A percentile compares a stretch with the other conserved stretches of the same genome.
These are phyloP conservation scores for Tamias sibiricus DNA, from an alignment of 2,113 vertebrate species.

Conservation along the genomic window DNA sequence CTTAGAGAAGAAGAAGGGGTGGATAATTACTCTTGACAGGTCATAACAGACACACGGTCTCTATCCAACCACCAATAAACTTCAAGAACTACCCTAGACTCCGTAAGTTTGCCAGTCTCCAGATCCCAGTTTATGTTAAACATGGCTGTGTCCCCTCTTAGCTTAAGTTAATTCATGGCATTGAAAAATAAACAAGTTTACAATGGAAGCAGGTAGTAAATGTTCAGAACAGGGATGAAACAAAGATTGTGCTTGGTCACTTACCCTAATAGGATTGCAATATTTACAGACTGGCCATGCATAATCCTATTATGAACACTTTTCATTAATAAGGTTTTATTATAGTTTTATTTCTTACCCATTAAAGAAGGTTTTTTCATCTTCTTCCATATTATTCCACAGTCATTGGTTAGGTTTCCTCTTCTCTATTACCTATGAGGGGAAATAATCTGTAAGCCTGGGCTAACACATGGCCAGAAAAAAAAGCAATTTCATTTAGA, in stretches of 20 bases:
- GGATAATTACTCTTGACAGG: background rate
- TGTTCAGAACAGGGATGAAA: background rate
- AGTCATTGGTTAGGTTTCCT: conserved; percentile 49
- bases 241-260: background rate
- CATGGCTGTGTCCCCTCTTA: background rate
- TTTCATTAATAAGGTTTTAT: conserved; percentile 29
- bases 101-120: background rate
- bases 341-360: conserved; percentile 59
- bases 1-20: background rate
- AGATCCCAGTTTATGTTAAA: background rate
- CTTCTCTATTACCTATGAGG: conserved; percentile 39
- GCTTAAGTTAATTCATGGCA: conserved; percentile 14
- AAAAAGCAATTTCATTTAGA: conserved; percentile 26
- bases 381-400: conserved; percentile 60
- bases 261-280: background rate
- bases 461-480: background rate
- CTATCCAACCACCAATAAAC: background rate
- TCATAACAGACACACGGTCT: background rate
- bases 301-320: background rate
- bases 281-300: background rate
- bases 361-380: conserved; percentile 67
- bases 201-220: background rate
- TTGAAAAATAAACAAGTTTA: conserved; percentile 33
- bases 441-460: conserved; percentile 46
- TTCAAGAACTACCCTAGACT: background rate